These are phyloP conservation scores for Trachelus iudaicus DNA, from an alignment of 2,888 invertebrate species.

Conservation along the genomic window DNA sequence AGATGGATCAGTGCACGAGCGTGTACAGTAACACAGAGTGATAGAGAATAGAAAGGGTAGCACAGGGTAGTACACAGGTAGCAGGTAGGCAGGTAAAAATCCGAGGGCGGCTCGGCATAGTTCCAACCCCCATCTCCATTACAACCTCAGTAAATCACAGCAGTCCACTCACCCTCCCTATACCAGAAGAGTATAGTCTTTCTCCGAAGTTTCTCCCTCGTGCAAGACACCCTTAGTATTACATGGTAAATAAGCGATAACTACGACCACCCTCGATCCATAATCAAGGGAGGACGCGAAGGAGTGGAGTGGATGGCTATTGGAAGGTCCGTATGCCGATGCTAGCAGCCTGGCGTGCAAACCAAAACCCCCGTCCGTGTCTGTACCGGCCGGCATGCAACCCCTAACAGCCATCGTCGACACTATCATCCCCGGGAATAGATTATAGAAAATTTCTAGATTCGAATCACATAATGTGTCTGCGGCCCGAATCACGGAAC, in stretches of 20 bases:
- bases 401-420: slow-evolving; percentile 39
- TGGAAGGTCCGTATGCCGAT: not conserved
- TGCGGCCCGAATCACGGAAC: slow-evolving; percentile 24
- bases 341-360: slow-evolving; percentile 27
- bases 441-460: slow-evolving; percentile 51
- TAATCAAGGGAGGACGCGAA: slow-evolving; percentile 26
- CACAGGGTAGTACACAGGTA: not conserved
- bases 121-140: slow-evolving; percentile 28
- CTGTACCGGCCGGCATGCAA: slow-evolving; percentile 23
- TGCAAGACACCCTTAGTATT: slow-evolving; percentile 41
- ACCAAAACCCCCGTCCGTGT: slow-evolving; percentile 16
- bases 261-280: slow-evolving; percentile 34
- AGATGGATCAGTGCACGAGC: not conserved
- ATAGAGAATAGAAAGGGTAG: not conserved
- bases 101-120: not conserved
- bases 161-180: slow-evolving; percentile 17
- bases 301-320: not conserved
- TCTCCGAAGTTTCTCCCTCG: slow-evolving; percentile 9
- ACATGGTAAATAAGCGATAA: slow-evolving; percentile 54
- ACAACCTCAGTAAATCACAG: slow-evolving; percentile 45
- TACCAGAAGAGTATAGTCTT: not conserved
- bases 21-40: not conserved
- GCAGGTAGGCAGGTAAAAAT: not conserved
- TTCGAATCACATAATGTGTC: slow-evolving; percentile 44
- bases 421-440: slow-evolving; percentile 46